Conservation (phyloP, 2,888 invertebrate species). For the Melinaea menophilus region DNA sequence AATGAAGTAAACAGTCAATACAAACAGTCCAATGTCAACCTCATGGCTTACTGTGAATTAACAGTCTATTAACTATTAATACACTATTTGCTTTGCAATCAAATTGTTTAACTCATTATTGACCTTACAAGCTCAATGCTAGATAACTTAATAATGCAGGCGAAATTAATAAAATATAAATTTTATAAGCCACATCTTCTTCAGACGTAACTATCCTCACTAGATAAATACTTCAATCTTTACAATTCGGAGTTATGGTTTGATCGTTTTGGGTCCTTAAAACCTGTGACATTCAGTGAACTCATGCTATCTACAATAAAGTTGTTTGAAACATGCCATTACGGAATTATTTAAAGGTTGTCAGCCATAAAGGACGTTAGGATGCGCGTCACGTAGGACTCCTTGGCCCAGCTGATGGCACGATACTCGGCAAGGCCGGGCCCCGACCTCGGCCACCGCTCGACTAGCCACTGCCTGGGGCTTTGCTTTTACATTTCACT, state of each 20-base stretch:
- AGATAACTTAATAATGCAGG: conserved; percentile 6
- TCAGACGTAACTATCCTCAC: too few species aligned
- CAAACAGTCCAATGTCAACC: conserved; percentile 12
- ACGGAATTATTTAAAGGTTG: conserved; percentile 18
- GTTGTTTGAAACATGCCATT: conserved; percentile 3
- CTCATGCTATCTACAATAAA: neutral
- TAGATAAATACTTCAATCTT: neutral
- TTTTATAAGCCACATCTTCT: neutral
- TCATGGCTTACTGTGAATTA: conserved; percentile 9
- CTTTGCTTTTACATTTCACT: neutral
- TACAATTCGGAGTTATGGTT: neutral
- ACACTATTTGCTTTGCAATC: conserved; percentile 18
- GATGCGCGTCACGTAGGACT: conserved; percentile 39
- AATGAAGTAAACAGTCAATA: conserved; percentile 13
- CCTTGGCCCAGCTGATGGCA: conserved; percentile 42
- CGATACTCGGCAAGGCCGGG: conserved; percentile 55
- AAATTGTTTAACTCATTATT: conserved; percentile 15
- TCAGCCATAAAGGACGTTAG: conserved; percentile 19
- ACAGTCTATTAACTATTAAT: conserved; percentile 17
- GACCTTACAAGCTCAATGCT: conserved; percentile 16
- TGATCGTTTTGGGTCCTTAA: neutral
- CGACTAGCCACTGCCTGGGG: neutral
- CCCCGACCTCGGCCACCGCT: conserved; percentile 52
- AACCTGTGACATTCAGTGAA: neutral
- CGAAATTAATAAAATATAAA: conserved; percentile 17